Base-by-base conservation (phyloP, 2,113 vertebrate genomes). In the Neodon shergylaensis region DNA sequence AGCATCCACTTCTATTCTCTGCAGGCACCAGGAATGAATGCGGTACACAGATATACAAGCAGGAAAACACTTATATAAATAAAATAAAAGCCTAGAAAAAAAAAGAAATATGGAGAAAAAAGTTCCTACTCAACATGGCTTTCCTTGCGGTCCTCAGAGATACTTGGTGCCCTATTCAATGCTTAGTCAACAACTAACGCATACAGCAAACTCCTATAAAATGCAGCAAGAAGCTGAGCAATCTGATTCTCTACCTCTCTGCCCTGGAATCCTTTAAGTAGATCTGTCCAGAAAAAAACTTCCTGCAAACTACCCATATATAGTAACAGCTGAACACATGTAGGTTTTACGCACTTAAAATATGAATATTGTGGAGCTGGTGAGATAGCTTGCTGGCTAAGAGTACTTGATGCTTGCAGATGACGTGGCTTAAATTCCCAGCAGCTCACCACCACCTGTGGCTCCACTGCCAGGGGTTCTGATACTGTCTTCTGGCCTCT, bases 311-410 rank as follows among this genome's bases (percentile, higher is more conserved):
- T 44, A 77, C 5, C 13, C 91, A 81, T 58, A 39, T 52, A 92
- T 8, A 19, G n/a, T 61, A 79, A 72, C 26, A 58, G 79, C 47
- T 66, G 74, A 52, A 26, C 65, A 91, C 44, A 76, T 28, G 26
- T 14, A 9, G n/a, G 85, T 83, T 33, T 52, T 73, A 24, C 91
- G 61, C 44, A 94, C 65, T 96, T 88, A 94, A 95, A 92, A 73
- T 81, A 42, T 61, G 28, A 72, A 9, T 70, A 39, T 24, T 95
- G 21, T 90, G 58, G n/a, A 42, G 79, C 22, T 61, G 54, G 79
- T 61, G n/a, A 61, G 79, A 61, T 28, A 22, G 54, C 54, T 42
- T 39, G 24, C 36, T 61, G 10, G 79, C 39, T 61, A 39, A 58
- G 36, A 39, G 36, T 4, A 61, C 36, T 39, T 58, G 79, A 58